Evolutionary conservation across 2,888 invertebrate species (phyloP).

Genomic region (Ichneumon xanthorius): DNA sequence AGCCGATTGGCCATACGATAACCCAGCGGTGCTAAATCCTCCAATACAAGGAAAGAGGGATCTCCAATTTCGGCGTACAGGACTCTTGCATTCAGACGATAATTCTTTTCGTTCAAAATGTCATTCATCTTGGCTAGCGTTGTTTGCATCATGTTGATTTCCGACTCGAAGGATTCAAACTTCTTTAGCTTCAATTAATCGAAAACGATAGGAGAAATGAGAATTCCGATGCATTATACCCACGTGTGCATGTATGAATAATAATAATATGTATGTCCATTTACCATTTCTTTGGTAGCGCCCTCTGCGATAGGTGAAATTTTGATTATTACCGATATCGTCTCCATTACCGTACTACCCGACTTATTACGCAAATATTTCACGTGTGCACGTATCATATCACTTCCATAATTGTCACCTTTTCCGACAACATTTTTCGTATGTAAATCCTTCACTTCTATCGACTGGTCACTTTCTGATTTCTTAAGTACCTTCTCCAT

Average conservation of each 20-base stretch:
- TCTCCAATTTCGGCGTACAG: constrained; percentile 78
- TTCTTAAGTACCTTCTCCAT: constrained; percentile 72
- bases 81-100: constrained; percentile 76
- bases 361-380: constrained; percentile 69
- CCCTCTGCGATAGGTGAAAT: constrained; percentile 84
- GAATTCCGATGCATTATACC: neutral
- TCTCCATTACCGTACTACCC: constrained; percentile 70
- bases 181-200: neutral
- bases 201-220: neutral
- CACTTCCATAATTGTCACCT: constrained; percentile 82
- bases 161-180: constrained; percentile 74
- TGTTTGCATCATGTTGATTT: constrained; percentile 79
- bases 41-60: constrained; percentile 84
- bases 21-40: constrained; percentile 86
- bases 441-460: constrained; percentile 74
- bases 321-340: constrained; percentile 77
- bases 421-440: constrained; percentile 77
- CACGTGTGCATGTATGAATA: neutral
- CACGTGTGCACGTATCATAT: constrained; percentile 76
- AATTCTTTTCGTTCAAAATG: constrained; percentile 67
- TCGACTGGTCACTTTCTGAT: constrained; percentile 74
- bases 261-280: constrained; percentile 14
- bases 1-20: constrained; percentile 86
- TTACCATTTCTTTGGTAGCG: constrained; percentile 80
- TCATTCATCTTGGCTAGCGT: constrained; percentile 78